These are phyloP conservation scores for Cotesia vestalis DNA, from an alignment of 1,140 invertebrate species.

Conservation along the genomic window DNA sequence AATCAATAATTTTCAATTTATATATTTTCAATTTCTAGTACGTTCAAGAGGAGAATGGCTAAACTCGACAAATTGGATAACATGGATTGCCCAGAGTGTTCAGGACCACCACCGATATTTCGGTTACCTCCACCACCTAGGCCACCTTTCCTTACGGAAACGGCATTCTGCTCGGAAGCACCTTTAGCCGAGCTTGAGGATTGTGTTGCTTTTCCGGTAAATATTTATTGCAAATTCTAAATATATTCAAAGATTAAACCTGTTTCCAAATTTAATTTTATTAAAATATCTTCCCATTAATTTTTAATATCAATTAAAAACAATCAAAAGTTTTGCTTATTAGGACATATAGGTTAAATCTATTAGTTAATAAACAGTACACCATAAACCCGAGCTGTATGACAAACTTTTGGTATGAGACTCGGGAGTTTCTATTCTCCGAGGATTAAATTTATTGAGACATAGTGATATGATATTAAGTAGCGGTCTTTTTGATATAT, in stretches of 20 bases:
- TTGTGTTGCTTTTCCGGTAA: conserved; percentile 62
- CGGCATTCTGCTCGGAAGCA: conserved; percentile 61
- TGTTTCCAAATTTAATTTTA: neutral
- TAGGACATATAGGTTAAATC: too few species aligned
- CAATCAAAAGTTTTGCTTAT: too few species aligned
- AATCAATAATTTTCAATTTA: conserved; percentile 41
- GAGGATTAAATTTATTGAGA: too few species aligned
- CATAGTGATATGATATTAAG: too few species aligned
- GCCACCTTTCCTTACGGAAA: conserved; percentile 62
- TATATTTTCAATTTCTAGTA: conserved; percentile 51
- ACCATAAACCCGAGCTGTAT: too few species aligned
- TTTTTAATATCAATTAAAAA: too few species aligned
- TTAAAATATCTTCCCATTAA: neutral
- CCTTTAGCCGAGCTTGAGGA: conserved; percentile 62
- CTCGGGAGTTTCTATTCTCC: too few species aligned
- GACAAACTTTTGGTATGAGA: too few species aligned
- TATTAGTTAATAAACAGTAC: too few species aligned
- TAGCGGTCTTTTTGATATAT: too few species aligned
- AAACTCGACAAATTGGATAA: conserved; percentile 64
- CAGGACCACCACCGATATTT: conserved; percentile 63
- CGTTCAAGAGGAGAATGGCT: conserved; percentile 63
- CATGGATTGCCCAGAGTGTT: conserved; percentile 63
- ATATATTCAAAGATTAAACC: neutral
- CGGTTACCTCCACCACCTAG: conserved; percentile 63
- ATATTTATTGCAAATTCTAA: conserved; percentile 30